Percentiles rank a stretch among this genome's conserved stretches.
phyloP scores from a whole-genome alignment of 1,140 invertebrate genomes.

The Hyposmocoma kahamanoa region DNA sequence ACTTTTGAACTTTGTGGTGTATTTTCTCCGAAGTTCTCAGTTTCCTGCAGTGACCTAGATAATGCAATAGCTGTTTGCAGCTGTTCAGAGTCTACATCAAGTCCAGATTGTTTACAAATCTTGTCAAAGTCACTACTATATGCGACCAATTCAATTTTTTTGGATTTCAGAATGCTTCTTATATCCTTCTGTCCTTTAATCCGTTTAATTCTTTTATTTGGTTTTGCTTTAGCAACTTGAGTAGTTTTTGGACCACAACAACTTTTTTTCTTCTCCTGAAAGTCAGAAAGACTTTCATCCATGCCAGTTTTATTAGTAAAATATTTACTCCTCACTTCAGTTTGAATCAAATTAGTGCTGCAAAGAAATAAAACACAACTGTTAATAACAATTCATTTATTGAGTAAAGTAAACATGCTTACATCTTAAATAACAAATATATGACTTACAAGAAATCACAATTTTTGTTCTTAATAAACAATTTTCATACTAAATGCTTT shows the following conservation, averaged over 20 bases:
- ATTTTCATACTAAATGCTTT: no score
- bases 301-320: constrained; percentile 36
- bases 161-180: constrained; percentile 38
- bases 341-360: constrained; percentile 23
- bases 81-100: constrained; percentile 73
- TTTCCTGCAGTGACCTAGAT: constrained; percentile 66
- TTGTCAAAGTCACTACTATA: constrained; percentile 58
- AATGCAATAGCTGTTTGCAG: constrained; percentile 74
- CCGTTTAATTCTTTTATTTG: constrained; percentile 21
- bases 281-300: constrained; percentile 57
- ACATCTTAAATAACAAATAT: no score
- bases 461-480: no score
- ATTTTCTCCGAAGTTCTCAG: constrained; percentile 14
- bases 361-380: constrained; percentile 45
- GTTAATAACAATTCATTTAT: constrained; percentile 15
- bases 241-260: constrained; percentile 28
- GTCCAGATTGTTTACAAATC: constrained; percentile 48
- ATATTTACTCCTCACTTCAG: constrained; percentile 46
- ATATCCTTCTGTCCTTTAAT: constrained; percentile 58
- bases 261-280: constrained; percentile 41
- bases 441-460: no score
- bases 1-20: constrained; percentile 27
- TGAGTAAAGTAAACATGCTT: no score
- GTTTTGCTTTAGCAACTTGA: constrained; percentile 23
- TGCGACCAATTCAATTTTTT: constrained; percentile 49